Evolutionary conservation across 2,888 invertebrate species (phyloP).

Genomic region (Boloria euphrosyne): DNA sequence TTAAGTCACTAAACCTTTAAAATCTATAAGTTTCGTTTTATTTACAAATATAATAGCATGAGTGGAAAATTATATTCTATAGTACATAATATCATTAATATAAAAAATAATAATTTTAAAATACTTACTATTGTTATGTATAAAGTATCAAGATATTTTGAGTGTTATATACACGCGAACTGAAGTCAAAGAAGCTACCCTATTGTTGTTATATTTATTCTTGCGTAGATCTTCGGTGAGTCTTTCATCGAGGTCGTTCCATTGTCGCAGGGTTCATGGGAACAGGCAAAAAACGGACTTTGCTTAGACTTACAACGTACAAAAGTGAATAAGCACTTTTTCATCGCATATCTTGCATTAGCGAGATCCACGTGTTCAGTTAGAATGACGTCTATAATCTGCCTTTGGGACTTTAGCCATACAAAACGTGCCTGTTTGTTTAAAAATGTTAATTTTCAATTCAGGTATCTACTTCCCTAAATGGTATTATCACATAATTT

Average conservation of each 20-base stretch:
- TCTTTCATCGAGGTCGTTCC: slow-evolving; percentile 77
- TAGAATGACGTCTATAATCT: slow-evolving; percentile 68
- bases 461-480: no score
- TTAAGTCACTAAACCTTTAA: no score
- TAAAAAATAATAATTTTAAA: no score
- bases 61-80: no score
- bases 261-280: slow-evolving; percentile 80
- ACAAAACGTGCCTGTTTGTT: slow-evolving; percentile 13
- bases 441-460: slow-evolving; percentile 11
- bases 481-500: no score
- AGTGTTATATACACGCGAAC: slow-evolving; percentile 46
- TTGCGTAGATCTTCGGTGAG: slow-evolving; percentile 72
- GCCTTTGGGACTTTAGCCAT: slow-evolving; percentile 38
- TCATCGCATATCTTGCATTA: slow-evolving; percentile 57
- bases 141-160: slow-evolving; percentile 55
- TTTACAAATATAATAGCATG: no score
- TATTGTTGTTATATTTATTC: slow-evolving; percentile 81
- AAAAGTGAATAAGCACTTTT: slow-evolving; percentile 79
- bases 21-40: no score
- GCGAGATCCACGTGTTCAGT: slow-evolving; percentile 74
- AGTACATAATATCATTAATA: no score
- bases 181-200: slow-evolving; percentile 79
- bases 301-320: slow-evolving; percentile 65
- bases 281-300: slow-evolving; percentile 77
- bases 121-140: not conserved